Evolutionary conservation across 2,888 invertebrate genomes (phyloP).

Genomic region (Harmothoe impar): DNA sequence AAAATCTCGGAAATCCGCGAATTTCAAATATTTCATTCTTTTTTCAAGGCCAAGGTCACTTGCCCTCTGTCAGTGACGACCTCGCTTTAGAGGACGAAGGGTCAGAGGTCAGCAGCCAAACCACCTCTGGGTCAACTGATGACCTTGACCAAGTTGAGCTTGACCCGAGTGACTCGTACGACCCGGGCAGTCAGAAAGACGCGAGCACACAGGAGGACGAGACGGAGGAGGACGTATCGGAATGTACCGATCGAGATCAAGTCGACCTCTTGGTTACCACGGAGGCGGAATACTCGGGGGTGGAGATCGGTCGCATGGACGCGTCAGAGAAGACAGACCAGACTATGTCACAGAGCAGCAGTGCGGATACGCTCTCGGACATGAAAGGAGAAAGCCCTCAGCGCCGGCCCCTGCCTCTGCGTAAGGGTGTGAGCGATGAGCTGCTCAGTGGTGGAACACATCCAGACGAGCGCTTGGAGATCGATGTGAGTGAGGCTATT

Average conservation of each 20-base stretch:
- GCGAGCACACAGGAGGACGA: neutral
- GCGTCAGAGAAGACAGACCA: conserved; percentile 75
- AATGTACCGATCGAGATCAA: conserved; percentile 34
- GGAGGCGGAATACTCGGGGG: conserved; percentile 79
- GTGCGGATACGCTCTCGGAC: conserved; percentile 79
- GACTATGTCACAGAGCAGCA: conserved; percentile 77
- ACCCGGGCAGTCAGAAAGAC: conserved; percentile 22
- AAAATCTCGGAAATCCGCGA: too few relatives aligned
- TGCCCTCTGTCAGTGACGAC: conserved; percentile 75
- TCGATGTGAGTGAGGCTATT: conserved; percentile 63
- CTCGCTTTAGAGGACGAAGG: conserved; percentile 80
- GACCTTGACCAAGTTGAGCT: conserved; percentile 59
- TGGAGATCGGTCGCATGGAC: conserved; percentile 80
- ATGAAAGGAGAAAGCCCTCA: conserved; percentile 72
- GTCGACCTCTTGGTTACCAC: conserved; percentile 71
- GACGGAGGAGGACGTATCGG: conserved; percentile 63
- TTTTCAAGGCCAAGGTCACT: conserved; percentile 42
- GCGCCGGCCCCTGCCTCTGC: neutral
- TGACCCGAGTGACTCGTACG: conserved; percentile 32
- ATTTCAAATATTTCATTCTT: too few relatives aligned
- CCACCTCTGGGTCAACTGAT: conserved; percentile 23
- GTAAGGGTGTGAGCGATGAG: conserved; percentile 73
- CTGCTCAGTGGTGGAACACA: conserved; percentile 74
- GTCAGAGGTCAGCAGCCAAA: conserved; percentile 68
- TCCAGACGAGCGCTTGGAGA: conserved; percentile 49